Evolutionary conservation across 2,888 invertebrate species (phyloP), one percentile per base, ranked within the genome.

Genomic region (Tetragnatha montana): DNA sequence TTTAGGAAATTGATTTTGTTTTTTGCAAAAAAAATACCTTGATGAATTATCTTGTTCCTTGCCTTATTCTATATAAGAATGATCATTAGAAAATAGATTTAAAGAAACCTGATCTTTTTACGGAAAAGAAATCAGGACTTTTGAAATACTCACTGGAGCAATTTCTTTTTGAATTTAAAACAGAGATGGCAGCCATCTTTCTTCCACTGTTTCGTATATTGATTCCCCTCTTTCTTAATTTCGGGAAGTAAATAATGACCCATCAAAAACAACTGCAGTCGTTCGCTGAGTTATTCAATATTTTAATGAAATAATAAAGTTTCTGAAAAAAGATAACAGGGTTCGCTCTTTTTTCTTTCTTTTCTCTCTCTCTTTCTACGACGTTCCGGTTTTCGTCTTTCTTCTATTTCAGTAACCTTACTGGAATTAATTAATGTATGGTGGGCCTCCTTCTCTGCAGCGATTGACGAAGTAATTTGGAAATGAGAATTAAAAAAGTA

Each of bases 241-340:
- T 76, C 8, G 4, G n/a, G 19, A 49, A 49, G 19, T 76, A 76
- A 76, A 76, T 60, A 60, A 60, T 76, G 76, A 76, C 50, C 76
- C 50, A 19, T 76, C 76, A 76, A n/a, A 49, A 76, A 76, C 76
- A 50, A 50, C 76, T 76, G 76, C 60, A 50, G 50, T 47, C 60
- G 60, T 60, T 60, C 60, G 60, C 17, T 60, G 10, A 60, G 60
- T 60, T 60, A 60, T 60, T 60, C 60, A 60, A 60, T 60, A 60
- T 60, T 60, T 60, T 60, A 60, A 60, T 60, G 60, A 51, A 21
- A 78, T 60, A 78, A 78, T 19, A 60, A 51, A 19, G 22, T 68
- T 78, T 51, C 35, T n/a, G 73, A 81, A 49, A 81, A 60, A 60
- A 60, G 60, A 60, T 60, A 60, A 10, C 60, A 60, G 17, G 12